These are phyloP conservation scores for Chymomyza procnemis DNA, from an alignment of 2,888 invertebrate species.

Conservation along the genomic window DNA sequence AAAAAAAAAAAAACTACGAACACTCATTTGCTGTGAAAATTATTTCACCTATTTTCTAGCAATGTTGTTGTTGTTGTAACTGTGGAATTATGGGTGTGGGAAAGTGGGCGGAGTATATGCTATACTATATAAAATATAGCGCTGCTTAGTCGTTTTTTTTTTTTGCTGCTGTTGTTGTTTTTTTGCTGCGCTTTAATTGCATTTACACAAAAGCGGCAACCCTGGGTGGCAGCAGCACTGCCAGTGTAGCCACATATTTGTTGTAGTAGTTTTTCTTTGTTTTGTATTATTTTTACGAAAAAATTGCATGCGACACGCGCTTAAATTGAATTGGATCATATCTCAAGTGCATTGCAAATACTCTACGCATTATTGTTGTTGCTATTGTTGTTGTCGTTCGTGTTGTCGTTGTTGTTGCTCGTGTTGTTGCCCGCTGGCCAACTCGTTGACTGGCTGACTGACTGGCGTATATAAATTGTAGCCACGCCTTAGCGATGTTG, in stretches of 20 bases:
- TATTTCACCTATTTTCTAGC: background rate
- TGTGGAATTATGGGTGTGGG: slow-evolving; percentile 62
- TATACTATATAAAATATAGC: slow-evolving; percentile 39
- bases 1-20: background rate
- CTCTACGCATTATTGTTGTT: slow-evolving; percentile 10
- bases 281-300: background rate
- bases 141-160: slow-evolving; percentile 18
- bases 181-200: slow-evolving; percentile 63
- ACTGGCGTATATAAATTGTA: slow-evolving; percentile 30
- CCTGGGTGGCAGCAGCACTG: background rate
- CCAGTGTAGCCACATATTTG: slow-evolving; percentile 7
- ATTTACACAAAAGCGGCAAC: slow-evolving; percentile 51
- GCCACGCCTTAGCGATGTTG: slow-evolving; percentile 41
- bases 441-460: slow-evolving; percentile 18
- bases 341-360: slow-evolving; percentile 7
- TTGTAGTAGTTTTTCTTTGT: background rate
- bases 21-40: background rate
- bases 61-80: background rate
- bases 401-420: slow-evolving; percentile 12
- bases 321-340: slow-evolving; percentile 25
- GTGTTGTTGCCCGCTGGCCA: slow-evolving; percentile 14
- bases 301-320: slow-evolving; percentile 56
- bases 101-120: slow-evolving; percentile 64
- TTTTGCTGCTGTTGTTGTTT: background rate
- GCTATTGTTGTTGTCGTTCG: slow-evolving; percentile 19